Conservation (phyloP, 2,113 vertebrate genomes). For the cattle (Bos taurus) region DNA sequence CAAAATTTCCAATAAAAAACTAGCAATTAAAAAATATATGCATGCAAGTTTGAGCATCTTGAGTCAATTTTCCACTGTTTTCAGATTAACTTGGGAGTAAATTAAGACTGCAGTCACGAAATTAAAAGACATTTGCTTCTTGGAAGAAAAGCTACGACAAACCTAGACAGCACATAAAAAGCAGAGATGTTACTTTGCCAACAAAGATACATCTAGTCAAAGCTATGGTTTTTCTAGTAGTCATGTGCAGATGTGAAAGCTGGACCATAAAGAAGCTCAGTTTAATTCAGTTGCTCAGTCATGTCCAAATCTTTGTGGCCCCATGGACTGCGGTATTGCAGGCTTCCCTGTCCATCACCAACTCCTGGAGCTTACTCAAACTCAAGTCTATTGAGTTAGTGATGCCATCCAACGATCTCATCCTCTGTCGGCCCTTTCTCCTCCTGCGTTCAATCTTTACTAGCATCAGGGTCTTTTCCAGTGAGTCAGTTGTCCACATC, state of each 20-base stretch:
- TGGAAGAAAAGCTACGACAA: not conserved
- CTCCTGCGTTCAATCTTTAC: not conserved
- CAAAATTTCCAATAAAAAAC: not conserved
- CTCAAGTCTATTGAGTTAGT: not conserved
- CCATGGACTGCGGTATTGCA: not conserved
- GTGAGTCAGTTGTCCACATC: fast-evolving
- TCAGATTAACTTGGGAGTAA: not conserved
- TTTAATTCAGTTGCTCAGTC: not conserved
- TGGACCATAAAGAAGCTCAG: not conserved
- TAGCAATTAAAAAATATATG: not conserved
- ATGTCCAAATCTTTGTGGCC: not conserved
- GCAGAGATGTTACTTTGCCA: not conserved
- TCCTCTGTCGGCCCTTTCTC: fast-evolving
- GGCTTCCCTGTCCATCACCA: not conserved
- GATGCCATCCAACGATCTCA: not conserved
- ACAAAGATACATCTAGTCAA: not conserved
- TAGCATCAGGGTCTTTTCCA: not conserved
- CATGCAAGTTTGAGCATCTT: not conserved
- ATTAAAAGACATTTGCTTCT: not conserved
- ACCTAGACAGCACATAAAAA: not conserved
- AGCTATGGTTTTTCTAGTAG: not conserved
- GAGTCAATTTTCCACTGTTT: not conserved
- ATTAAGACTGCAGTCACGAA: not conserved
- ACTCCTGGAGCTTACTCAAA: not conserved
- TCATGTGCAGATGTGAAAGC: not conserved